Conservation (phyloP, 2,797 vertebrate genomes). For the Halcyon smyrnensis region DNA sequence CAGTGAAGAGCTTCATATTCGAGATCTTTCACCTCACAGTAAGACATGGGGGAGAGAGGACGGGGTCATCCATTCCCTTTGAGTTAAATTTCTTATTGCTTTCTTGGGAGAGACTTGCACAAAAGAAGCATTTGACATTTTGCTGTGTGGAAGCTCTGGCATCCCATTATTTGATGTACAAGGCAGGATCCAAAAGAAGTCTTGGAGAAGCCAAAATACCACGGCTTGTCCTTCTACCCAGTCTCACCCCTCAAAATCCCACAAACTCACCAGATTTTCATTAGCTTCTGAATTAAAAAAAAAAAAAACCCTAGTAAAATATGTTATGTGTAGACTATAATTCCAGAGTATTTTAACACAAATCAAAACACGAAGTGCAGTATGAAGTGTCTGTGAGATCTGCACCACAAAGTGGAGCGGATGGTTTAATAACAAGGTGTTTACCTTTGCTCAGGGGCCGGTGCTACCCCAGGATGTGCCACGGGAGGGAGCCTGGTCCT, state of each 20-base stretch:
- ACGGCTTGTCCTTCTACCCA: neutral
- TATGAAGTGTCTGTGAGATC: neutral
- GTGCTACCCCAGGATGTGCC: neutral
- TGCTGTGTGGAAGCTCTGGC: neutral
- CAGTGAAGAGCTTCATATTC: neutral
- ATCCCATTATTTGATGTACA: neutral
- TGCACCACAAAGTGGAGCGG: neutral
- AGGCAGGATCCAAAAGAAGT: neutral
- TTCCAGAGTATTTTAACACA: neutral
- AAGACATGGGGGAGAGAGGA: neutral
- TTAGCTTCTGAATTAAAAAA: neutral
- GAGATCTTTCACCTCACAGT: neutral
- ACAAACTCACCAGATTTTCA: neutral
- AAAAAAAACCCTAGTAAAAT: neutral
- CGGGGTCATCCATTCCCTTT: neutral
- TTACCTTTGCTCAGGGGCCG: neutral
- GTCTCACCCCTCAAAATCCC: neutral
- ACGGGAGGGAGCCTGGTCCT: constrained; percentile 18
- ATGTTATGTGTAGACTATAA: neutral
- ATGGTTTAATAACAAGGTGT: neutral
- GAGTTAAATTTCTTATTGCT: neutral
- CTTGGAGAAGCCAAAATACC: neutral
- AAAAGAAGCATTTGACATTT: neutral
- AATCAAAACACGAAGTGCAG: neutral
- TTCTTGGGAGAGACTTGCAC: neutral